phyloP scores from a whole-genome alignment of 2,888 invertebrate genomes.

The Mylabris sibirica region DNA sequence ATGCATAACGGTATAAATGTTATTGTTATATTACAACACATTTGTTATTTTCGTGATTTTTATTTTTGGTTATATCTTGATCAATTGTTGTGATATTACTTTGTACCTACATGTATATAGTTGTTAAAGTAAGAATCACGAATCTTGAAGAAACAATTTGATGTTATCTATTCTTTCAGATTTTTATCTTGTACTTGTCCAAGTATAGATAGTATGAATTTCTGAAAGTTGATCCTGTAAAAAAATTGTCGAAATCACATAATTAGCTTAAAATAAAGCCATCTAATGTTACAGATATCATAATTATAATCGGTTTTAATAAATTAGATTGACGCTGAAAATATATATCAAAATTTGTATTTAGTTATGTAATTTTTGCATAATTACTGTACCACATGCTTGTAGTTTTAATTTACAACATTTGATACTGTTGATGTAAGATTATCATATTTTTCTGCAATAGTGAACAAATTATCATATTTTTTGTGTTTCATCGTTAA shows the following conservation, averaged over 20 bases:
- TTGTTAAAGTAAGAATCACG: neutral
- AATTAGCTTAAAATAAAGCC: neutral
- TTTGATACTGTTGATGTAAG: constrained; percentile 7
- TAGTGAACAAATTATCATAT: neutral
- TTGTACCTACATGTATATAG: neutral
- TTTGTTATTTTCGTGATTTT: constrained; percentile 2
- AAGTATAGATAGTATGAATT: neutral
- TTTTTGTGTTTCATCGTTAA: neutral
- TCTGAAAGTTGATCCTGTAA: neutral
- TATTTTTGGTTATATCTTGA: neutral
- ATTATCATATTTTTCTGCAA: neutral
- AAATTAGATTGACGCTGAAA: neutral
- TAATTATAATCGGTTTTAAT: neutral
- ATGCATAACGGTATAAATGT: neutral
- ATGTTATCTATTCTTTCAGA: neutral
- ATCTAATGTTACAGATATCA: neutral
- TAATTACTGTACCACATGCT: neutral
- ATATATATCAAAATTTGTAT: neutral
- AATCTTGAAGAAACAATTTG: neutral
- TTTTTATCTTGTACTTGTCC: neutral
- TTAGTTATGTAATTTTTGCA: neutral
- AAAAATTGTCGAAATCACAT: neutral
- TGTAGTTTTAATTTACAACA: constrained; percentile 7
- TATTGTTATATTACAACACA: constrained; percentile 9
- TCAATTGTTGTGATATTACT: constrained; percentile 7